phyloP scores from a whole-genome alignment of 2,797 vertebrate genomes.

The Spinus pinus region DNA sequence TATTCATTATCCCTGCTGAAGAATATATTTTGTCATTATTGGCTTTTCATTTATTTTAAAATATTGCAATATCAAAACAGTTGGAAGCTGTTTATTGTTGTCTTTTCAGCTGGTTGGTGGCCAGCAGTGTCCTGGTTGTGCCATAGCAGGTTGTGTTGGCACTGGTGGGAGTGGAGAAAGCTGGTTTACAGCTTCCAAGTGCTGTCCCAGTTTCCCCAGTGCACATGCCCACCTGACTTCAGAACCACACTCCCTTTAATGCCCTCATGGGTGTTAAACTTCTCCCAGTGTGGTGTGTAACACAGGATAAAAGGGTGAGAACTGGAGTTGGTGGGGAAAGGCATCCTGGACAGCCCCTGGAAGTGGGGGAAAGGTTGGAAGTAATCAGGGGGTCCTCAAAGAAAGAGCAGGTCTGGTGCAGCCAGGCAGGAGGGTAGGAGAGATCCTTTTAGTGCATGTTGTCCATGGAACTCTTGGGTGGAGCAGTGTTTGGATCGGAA shows the following conservation, averaged over 20 bases:
- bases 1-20: not conserved
- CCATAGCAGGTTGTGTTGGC: not conserved
- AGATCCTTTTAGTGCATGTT: not conserved
- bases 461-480: not conserved
- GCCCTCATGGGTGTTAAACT: not conserved
- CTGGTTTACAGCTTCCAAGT: not conserved
- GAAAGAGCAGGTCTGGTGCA: not conserved
- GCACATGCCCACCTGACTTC: not conserved
- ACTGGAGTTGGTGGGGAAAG: not conserved
- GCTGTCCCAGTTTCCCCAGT: not conserved
- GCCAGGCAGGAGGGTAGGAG: not conserved
- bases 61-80: not conserved
- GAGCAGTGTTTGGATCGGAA: not conserved
- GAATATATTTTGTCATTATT: not conserved
- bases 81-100: not conserved
- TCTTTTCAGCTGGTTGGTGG: not conserved
- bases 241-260: not conserved
- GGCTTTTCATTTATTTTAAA: not conserved
- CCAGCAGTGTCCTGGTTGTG: not conserved
- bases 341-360: not conserved
- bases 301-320: not conserved
- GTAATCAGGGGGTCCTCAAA: not conserved
- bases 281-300: not conserved
- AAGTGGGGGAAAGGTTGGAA: not conserved
- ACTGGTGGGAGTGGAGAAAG: not conserved